These are phyloP conservation scores for Limnephilus auricula DNA, from an alignment of 2,888 invertebrate species.

Conservation along the genomic window DNA sequence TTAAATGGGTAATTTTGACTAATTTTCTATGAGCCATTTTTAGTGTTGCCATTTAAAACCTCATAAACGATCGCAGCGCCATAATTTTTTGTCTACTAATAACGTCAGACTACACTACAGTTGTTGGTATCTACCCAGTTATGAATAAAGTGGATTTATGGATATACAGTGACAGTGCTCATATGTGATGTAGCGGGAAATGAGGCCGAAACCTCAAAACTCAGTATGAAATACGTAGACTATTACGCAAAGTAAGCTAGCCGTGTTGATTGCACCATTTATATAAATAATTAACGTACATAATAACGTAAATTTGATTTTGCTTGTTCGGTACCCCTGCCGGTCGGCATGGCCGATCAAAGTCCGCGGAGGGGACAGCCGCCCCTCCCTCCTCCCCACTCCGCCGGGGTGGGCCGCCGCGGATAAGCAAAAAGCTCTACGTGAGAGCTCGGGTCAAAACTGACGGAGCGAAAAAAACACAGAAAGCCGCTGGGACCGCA, in stretches of 20 bases:
- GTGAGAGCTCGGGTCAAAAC: conserved; percentile 45
- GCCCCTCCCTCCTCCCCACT: neutral
- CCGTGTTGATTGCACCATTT: neutral
- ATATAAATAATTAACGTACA: too few relatives aligned
- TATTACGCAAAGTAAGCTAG: neutral
- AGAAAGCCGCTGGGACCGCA: conserved; percentile 56
- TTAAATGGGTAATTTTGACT: too few relatives aligned
- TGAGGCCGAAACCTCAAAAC: neutral
- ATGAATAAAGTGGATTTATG: too few relatives aligned
- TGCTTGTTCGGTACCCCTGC: neutral
- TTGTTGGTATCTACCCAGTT: too few relatives aligned
- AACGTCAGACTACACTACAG: too few relatives aligned
- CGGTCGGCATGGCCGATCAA: conserved; percentile 42
- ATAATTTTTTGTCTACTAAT: too few relatives aligned
- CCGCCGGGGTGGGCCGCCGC: conserved; percentile 26
- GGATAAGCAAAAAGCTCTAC: conserved; percentile 45
- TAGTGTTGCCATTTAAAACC: too few relatives aligned
- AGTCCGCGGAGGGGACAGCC: conserved; percentile 43
- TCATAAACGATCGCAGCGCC: too few relatives aligned
- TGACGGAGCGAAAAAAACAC: conserved; percentile 44
- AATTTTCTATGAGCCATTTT: too few relatives aligned
- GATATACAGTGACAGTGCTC: neutral
- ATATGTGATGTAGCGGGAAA: neutral
- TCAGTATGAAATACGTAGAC: neutral
- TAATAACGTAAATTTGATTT: neutral